Evolutionary conservation across 2,113 vertebrate species (phyloP).

Genomic region (Leptobrachium leishanense): DNA sequence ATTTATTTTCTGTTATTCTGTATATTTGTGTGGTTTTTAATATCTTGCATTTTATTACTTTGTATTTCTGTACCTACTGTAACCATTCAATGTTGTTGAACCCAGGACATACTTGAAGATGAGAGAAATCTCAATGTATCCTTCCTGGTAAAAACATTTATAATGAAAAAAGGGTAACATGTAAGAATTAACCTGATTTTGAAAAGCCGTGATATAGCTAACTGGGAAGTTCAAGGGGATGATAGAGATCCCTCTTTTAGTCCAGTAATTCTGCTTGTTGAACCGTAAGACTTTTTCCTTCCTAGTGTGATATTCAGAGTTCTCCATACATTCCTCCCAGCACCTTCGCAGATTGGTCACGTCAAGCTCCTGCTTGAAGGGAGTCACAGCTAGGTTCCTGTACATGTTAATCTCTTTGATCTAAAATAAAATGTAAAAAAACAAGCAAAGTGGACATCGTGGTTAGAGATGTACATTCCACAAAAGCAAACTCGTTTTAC

Average conservation of each 20-base stretch:
- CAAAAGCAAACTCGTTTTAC: no score
- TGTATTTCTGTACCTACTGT: no score
- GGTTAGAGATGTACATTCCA: no score
- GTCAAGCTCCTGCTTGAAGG: conserved; percentile 74
- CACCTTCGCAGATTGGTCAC: conserved; percentile 70
- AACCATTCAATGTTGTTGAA: no score
- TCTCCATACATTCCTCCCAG: conserved; percentile 78
- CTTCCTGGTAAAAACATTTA: no score
- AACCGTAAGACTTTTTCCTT: conserved; percentile 63
- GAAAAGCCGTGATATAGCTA: conserved; percentile 62
- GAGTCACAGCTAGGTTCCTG: conserved; percentile 64
- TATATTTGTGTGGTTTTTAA: no score
- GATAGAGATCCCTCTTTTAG: conserved; percentile 77
- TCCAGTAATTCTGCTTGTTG: conserved; percentile 77
- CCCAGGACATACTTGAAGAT: no score
- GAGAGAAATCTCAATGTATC: no score
- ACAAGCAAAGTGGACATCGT: no score
- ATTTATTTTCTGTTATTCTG: no score
- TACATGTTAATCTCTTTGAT: conserved; percentile 82
- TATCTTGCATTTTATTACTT: no score
- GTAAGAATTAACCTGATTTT: conserved; percentile 73
- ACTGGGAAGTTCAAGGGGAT: conserved; percentile 80
- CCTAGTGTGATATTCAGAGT: conserved; percentile 59
- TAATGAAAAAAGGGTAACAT: no score
- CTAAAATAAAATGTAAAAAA: conserved; percentile 55